Evolutionary conservation across 1,140 invertebrate genomes (phyloP), one percentile per base, ranked within the genome.

Genomic region (Saccostrea echinata): DNA sequence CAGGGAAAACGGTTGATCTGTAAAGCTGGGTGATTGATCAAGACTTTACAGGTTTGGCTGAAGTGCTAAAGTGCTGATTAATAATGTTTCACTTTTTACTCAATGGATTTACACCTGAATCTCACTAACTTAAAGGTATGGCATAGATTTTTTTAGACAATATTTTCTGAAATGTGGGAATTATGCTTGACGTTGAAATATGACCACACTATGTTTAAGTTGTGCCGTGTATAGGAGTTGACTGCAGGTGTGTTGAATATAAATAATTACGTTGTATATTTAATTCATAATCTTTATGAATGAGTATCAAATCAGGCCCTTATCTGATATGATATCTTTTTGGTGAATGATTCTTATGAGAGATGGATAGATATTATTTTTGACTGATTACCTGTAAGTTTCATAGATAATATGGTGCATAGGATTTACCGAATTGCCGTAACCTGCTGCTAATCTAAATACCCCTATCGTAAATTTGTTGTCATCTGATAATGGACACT

Each of bases 211-310:
- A 3, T 76, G 68, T 33, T 76, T 24, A 76, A 11, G 16, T 76
- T 27, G 27, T 24, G 68, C 12, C 13, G 24, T 76, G 24, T 76
- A 33, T 9, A 76, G n/a, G 64, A 30, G 12, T 76, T 27, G 68
- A 76, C 68, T 76, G 68, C 68, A 76, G 68, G 68, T 76, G 68
- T 76, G 68, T 76, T 76, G 24, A 76, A 76, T 35, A 76, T 76
- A 76, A 76, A 76, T 76, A 76, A 76, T 76, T 33, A 76, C 68
- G 27, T 16, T 27, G 64, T 71, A 30, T 76, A 76, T 76, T 76
- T 76, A 33, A 76, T 76, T 76, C 30, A 76, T 27, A 61, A 13
- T 27, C 30, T 76, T 76, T 30, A 76, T 76, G 68, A 76, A 76
- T 76, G 68, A 76, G 68, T 76, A 76, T 76, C 27, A 30, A 76